Evolutionary conservation across 2,888 invertebrate genomes (phyloP).

Genomic region (Lamellibrachia satsuma): DNA sequence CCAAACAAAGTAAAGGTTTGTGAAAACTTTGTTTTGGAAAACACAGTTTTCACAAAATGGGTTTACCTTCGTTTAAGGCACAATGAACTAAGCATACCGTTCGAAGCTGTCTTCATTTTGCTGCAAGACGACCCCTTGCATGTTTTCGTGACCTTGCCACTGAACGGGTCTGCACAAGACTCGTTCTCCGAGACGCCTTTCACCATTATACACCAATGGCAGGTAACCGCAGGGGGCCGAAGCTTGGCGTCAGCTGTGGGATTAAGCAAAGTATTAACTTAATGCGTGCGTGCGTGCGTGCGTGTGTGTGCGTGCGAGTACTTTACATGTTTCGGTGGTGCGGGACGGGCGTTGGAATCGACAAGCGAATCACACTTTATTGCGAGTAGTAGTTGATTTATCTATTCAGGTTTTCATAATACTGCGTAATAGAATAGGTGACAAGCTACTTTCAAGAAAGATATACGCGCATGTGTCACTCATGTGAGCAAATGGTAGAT

Average conservation of each 20-base stretch:
- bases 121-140: neutral
- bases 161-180: neutral
- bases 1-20: no score
- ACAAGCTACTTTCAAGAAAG: neutral
- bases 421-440: no score
- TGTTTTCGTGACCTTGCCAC: neutral
- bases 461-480: neutral
- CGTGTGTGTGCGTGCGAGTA: neutral
- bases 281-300: neutral
- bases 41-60: neutral
- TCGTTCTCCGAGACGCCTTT: neutral
- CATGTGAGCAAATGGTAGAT: no score
- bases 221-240: neutral
- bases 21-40: no score
- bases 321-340: neutral
- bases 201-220: neutral
- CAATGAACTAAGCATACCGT: neutral
- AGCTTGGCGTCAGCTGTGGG: neutral
- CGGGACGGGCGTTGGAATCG: neutral
- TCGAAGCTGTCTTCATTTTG: neutral
- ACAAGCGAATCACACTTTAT: neutral
- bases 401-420: neutral
- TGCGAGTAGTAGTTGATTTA: neutral
- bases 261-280: neutral
- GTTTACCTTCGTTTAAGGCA: neutral